Evolutionary conservation across 1,140 invertebrate species (phyloP), one percentile per base, ranked within the genome.

Genomic region (Nasonia vitripennis): DNA sequence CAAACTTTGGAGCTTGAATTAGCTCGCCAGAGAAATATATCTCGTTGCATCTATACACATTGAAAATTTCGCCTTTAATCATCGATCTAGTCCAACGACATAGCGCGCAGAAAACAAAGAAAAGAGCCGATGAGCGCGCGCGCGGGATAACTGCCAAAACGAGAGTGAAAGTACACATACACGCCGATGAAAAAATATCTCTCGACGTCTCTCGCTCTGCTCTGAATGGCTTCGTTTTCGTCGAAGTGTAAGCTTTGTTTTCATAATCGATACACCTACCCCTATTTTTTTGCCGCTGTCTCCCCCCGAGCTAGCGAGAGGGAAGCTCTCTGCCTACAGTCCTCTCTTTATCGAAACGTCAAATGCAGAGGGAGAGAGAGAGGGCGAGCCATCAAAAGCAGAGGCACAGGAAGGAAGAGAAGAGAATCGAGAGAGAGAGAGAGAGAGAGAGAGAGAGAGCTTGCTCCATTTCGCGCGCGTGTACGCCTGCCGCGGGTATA

Each of bases 241-340:
- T 23, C 83, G 12, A 85, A 81, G 84, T 81, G 84, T 67, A 74
- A 87, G 84, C 86, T 83, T 85, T 85, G 80, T 85, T 87, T 87
- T 85, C 75, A 83, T 81, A 83, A 87, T 87, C 84, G 82, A 87
- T 87, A 79, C 68, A 62, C 31, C 68, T 9, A 41, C 55, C 55
- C 34, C 78, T 0, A 11, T 37, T 48, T 74, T 68, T 55, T 78
- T 41, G 45, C 78, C 73, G 81, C 41, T 45, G 55, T 62, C 55
- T 62, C 55, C 17, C 55, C 17, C 7, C 55, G 20, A n/a, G 17
- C 55, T 3, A 20, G 55, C 14, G 51, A 55, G 51, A 55, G 51
- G 17, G 51, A 55, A 55, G 55, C 55, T 62, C 55, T 62, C 20
- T 37, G 5, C 55, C 55, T 62, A 17, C 31, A 41, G 11, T 23